Evolutionary conservation across 2,113 vertebrate species (phyloP).

Genomic region (Callipepla californica): DNA sequence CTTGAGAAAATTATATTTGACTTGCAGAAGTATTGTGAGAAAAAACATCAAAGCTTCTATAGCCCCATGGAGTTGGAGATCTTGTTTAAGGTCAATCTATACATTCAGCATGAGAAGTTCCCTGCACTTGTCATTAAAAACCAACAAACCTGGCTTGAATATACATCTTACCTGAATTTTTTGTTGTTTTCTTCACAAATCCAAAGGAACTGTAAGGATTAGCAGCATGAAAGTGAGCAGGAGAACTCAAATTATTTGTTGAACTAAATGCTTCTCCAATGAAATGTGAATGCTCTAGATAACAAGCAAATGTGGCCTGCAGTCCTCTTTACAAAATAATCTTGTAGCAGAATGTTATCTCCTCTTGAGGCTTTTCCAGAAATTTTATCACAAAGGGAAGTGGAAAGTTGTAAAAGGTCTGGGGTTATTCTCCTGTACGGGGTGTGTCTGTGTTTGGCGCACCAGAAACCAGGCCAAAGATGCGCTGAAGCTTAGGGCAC

Average conservation of each 20-base stretch:
- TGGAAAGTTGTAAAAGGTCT: background rate
- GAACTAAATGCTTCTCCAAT: background rate
- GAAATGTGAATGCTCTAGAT: background rate
- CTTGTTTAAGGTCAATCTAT: background rate
- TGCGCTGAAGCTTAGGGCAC: background rate
- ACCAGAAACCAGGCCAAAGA: background rate
- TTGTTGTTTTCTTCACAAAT: background rate
- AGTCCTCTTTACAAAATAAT: background rate
- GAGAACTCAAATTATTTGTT: background rate
- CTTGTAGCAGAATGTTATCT: background rate
- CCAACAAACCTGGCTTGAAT: background rate
- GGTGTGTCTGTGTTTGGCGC: background rate
- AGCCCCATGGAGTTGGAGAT: background rate
- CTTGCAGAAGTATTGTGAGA: background rate
- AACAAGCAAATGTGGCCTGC: background rate
- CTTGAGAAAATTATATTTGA: background rate
- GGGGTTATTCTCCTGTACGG: background rate
- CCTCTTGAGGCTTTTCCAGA: background rate
- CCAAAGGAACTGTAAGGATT: background rate
- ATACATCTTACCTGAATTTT: background rate
- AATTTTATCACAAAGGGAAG: background rate
- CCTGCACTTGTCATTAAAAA: background rate
- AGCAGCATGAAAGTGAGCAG: background rate
- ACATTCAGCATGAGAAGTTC: background rate
- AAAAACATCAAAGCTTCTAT: background rate